A percentile compares a stretch with the other conserved stretches of the same genome.
phyloP scores from a whole-genome alignment of 2,888 invertebrate species.

The Kryphioiulus occultus region DNA sequence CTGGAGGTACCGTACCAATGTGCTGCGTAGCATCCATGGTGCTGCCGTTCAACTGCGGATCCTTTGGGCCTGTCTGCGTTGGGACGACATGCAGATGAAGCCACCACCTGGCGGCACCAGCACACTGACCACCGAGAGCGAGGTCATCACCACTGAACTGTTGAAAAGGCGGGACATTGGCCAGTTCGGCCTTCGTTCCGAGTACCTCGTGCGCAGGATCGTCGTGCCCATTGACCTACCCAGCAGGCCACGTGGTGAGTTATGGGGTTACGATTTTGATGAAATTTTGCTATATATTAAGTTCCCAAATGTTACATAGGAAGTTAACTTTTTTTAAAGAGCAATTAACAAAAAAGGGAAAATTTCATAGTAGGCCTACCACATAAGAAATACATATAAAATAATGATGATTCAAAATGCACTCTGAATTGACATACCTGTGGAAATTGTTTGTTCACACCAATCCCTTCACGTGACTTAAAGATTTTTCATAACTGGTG shows the following conservation, averaged over 20 bases:
- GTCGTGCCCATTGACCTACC: slow-evolving; percentile 93
- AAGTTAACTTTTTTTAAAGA: too few species aligned
- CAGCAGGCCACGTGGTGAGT: slow-evolving; percentile 81
- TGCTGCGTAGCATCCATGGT: slow-evolving; percentile 80
- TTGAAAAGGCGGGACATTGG: slow-evolving; percentile 88
- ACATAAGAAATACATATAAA: too few species aligned
- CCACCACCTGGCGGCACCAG: slow-evolving; percentile 63
- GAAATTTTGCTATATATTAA: slow-evolving; percentile 46
- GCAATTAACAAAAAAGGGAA: too few species aligned
- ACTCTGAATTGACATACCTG: too few species aligned
- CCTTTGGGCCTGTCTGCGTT: slow-evolving; percentile 90
- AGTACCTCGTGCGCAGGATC: slow-evolving; percentile 91
- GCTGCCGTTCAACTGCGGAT: slow-evolving; percentile 90
- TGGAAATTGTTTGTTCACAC: too few species aligned
- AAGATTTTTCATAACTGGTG: too few species aligned
- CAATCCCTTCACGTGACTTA: too few species aligned
- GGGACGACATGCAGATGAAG: slow-evolving; percentile 88
- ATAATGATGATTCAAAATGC: too few species aligned
- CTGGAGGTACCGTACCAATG: slow-evolving; percentile 93
- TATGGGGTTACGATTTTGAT: slow-evolving; percentile 37
- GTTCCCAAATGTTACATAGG: too few species aligned
- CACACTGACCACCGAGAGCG: slow-evolving; percentile 89
- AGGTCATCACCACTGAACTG: slow-evolving; percentile 90
- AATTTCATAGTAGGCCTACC: too few species aligned
- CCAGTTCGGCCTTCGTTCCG: slow-evolving; percentile 85